Percentiles rank a stretch among this genome's conserved stretches.
Evolutionary conservation across 1,140 invertebrate species (phyloP).

Genomic region (Ptiloglossa arizonensis): DNA sequence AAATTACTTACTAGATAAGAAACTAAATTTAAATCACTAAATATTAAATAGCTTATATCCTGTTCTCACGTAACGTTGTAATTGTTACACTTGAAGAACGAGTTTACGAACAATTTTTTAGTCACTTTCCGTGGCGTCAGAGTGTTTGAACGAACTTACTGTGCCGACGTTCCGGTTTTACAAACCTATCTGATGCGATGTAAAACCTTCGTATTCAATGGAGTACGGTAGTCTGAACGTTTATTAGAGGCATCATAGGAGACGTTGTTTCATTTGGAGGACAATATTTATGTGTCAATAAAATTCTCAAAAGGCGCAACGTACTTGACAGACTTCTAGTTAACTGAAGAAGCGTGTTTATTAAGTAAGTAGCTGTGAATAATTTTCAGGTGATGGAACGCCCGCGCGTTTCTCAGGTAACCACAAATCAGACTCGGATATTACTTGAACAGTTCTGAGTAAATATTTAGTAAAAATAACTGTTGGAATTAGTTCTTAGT

Average conservation of each 20-base stretch:
- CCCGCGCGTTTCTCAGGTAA: conserved; percentile 55
- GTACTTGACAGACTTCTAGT: conserved; percentile 24
- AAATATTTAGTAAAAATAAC: conserved; percentile 21
- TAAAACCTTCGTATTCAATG: conserved; percentile 46
- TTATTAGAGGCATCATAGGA: conserved; percentile 63
- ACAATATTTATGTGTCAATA: conserved; percentile 59
- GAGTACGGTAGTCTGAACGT: conserved; percentile 50
- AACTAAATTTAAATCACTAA: neutral
- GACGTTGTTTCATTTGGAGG: conserved; percentile 42
- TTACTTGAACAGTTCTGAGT: conserved; percentile 6
- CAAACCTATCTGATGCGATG: conserved; percentile 25
- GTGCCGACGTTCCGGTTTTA: neutral
- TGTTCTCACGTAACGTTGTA: neutral
- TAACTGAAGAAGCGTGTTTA: conserved; percentile 6
- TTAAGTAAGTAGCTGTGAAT: conserved; percentile 53
- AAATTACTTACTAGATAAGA: too few species aligned
- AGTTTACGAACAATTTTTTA: neutral
- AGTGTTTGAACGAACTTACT: neutral
- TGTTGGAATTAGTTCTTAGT: neutral
- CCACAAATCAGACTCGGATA: conserved; percentile 53
- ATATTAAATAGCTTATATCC: neutral
- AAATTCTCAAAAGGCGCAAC: conserved; percentile 3
- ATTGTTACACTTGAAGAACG: neutral
- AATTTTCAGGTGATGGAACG: neutral
- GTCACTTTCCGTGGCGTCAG: neutral